Conservation (phyloP, 2,113 vertebrate species). For the Butorides virescens region DNA sequence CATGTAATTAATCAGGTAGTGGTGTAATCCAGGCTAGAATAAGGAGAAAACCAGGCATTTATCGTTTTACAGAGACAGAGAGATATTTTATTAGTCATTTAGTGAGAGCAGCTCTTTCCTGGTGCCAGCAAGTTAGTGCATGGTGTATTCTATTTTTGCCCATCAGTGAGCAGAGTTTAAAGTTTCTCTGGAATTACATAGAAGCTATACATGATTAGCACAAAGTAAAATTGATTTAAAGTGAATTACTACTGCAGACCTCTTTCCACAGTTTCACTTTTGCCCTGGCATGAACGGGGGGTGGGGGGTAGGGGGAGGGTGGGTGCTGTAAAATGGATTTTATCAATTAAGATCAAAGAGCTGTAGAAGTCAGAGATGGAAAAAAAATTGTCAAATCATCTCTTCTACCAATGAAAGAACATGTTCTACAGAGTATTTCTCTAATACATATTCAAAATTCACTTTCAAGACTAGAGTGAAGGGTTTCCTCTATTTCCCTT, state of each 20-base stretch:
- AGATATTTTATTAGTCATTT: constrained; percentile 41
- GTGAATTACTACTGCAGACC: constrained; percentile 32
- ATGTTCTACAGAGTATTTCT: neutral
- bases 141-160: constrained; percentile 45
- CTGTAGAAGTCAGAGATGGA: constrained; percentile 28
- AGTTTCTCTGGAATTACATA: constrained; percentile 40
- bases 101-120: neutral
- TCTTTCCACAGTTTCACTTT: constrained; percentile 41
- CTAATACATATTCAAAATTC: neutral
- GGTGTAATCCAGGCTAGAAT: constrained; percentile 1
- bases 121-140: neutral
- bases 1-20: constrained; percentile 47
- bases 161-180: constrained; percentile 10
- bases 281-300: neutral
- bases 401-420: constrained; percentile 7
- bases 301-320: too few relatives aligned
- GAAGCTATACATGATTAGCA: constrained; percentile 37
- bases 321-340: neutral
- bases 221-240: constrained; percentile 57
- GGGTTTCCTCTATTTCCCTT: neutral
- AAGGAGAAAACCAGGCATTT: constrained; percentile 33
- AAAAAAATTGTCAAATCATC: neutral
- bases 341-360: constrained; percentile 23
- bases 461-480: neutral
- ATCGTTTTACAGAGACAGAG: neutral